Percentiles rank a stretch among this genome's conserved stretches.
Evolutionary conservation across 2,113 vertebrate genomes (phyloP).

Genomic region (Caretta caretta): DNA sequence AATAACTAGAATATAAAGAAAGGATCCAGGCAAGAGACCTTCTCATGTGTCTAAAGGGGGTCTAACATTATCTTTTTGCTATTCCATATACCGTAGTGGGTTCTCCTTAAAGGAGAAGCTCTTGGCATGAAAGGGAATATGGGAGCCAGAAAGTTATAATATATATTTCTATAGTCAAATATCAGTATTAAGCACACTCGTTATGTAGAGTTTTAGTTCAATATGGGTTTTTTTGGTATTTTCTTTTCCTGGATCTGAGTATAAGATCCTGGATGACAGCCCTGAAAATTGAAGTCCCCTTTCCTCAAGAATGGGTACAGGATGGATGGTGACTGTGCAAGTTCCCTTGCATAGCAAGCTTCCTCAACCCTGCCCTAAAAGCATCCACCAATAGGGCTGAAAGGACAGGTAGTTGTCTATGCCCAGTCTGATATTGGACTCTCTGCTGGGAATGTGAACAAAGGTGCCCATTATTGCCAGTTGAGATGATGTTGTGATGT

Average conservation of each 20-base stretch:
- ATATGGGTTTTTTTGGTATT: neutral
- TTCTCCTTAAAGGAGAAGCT: neutral
- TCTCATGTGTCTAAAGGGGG: neutral
- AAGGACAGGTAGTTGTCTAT: neutral
- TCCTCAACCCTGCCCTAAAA: neutral
- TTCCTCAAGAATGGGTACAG: neutral
- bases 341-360: neutral
- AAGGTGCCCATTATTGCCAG: neutral
- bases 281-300: neutral
- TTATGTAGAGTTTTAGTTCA: neutral
- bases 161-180: neutral
- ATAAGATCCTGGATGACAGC: neutral
- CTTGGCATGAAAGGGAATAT: neutral
- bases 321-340: neutral
- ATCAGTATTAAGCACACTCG: neutral
- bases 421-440: neutral
- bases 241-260: neutral
- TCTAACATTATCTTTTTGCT: neutral
- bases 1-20: conserved; percentile 8
- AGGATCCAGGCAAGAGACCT: neutral
- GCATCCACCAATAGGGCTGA: neutral
- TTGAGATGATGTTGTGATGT: neutral
- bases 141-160: neutral
- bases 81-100: no score
- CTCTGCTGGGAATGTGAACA: neutral